These are phyloP conservation scores for Cyclophora punctaria DNA, from an alignment of 2,888 invertebrate species.

Conservation along the genomic window DNA sequence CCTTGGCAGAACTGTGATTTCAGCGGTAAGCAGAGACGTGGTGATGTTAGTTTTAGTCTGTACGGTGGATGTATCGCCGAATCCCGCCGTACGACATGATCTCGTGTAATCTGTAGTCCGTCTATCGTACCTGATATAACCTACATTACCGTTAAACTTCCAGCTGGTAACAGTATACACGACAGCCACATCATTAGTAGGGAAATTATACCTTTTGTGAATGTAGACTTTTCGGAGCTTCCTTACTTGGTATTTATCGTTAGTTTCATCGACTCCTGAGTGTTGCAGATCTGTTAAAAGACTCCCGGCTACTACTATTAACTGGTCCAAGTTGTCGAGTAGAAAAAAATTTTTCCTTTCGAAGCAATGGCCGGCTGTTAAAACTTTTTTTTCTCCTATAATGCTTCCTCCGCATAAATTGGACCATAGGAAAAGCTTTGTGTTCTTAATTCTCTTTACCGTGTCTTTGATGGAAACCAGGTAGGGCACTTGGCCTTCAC, in stretches of 20 bases:
- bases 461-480: conserved; percentile 48
- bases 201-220: conserved; percentile 28
- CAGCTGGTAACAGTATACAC: conserved; percentile 24
- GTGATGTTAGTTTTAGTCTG: not conserved
- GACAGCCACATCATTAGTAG: conserved; percentile 42
- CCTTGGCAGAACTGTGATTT: conserved; percentile 29
- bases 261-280: conserved; percentile 25
- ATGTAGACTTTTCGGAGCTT: conserved; percentile 16
- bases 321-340: conserved; percentile 15
- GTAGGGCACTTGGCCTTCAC: conserved; percentile 36
- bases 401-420: conserved; percentile 54
- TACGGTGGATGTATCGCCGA: conserved; percentile 27
- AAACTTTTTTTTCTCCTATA: conserved; percentile 29
- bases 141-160: conserved; percentile 25
- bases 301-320: conserved; percentile 43
- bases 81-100: conserved; percentile 39
- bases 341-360: conserved; percentile 39
- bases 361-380: conserved; percentile 59
- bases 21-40: conserved; percentile 31
- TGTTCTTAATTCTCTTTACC: conserved; percentile 3
- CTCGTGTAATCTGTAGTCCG: conserved; percentile 26
- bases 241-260: conserved; percentile 24
- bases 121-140: conserved; percentile 24
- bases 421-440: conserved; percentile 26
- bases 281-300: conserved; percentile 27